Percentiles rank a stretch among this genome's conserved stretches.
Conservation (phyloP, 2,797 vertebrate species). For the Gymnothorax reevesii region DNA sequence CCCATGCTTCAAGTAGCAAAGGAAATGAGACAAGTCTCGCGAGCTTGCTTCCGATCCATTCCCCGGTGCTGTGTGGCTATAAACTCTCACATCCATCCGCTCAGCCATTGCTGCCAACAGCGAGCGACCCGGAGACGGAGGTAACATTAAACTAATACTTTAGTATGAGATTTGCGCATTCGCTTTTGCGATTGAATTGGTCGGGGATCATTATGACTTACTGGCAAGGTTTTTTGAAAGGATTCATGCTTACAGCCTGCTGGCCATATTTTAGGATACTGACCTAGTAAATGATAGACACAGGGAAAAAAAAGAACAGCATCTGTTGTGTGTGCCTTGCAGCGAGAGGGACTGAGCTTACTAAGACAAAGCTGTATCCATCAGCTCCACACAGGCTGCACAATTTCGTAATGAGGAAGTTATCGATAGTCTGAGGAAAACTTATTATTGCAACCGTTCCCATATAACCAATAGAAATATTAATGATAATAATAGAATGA, state of each 20-base stretch:
- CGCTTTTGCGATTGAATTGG: not conserved
- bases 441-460: not conserved
- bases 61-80: constrained; percentile 4
- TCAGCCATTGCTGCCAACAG: not conserved
- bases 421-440: not conserved
- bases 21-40: constrained; percentile 11
- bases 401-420: not conserved
- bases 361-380: not conserved
- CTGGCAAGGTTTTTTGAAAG: not conserved
- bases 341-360: not conserved
- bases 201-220: not conserved
- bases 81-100: not conserved
- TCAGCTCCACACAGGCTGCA: not conserved
- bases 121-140: not conserved
- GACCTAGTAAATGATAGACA: not conserved
- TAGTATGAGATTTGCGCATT: not conserved
- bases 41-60: constrained; percentile 1
- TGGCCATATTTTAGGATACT: constrained; percentile 3
- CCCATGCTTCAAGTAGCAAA: not conserved
- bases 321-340: no score
- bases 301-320: not conserved
- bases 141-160: not conserved
- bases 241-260: not conserved
- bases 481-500: not conserved
- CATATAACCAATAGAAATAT: no score